A percentile compares a stretch with the other conserved stretches of the same genome.
Conservation (phyloP, 2,113 vertebrate species). For the Lophotis ruficrista region DNA sequence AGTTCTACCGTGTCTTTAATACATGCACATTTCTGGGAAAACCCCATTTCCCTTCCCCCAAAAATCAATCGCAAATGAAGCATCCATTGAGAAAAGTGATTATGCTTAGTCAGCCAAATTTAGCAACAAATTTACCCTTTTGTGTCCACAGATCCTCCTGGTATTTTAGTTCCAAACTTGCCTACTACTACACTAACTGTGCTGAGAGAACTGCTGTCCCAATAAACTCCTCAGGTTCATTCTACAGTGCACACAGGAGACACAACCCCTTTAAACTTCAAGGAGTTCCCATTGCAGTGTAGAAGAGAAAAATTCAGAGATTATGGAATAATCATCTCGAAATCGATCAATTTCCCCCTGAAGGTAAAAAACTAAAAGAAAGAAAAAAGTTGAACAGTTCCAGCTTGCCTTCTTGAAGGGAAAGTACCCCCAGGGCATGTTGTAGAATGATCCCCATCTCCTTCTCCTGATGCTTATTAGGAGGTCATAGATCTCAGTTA, state of each 20-base stretch:
- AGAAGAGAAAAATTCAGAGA: constrained; percentile 74
- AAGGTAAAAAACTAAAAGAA: constrained; percentile 77
- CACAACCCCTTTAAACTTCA: constrained; percentile 75
- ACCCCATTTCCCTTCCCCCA: background rate
- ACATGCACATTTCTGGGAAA: background rate
- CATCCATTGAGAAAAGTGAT: background rate
- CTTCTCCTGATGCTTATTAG: constrained; percentile 77
- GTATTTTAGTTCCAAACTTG: constrained; percentile 30
- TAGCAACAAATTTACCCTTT: background rate
- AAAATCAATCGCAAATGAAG: background rate
- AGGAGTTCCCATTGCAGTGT: constrained; percentile 73
- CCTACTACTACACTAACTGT: constrained; percentile 7
- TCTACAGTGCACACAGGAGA: constrained; percentile 65
- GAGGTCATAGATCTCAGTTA: constrained; percentile 77
- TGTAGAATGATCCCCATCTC: constrained; percentile 68
- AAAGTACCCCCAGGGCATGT: constrained; percentile 72
- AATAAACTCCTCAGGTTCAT: constrained; percentile 71
- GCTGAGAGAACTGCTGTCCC: constrained; percentile 66
- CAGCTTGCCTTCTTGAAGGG: constrained; percentile 76
- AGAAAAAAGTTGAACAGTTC: constrained; percentile 72
- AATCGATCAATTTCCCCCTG: constrained; percentile 78
- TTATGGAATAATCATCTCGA: constrained; percentile 80
- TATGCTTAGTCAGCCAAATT: background rate
- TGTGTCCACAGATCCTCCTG: background rate
- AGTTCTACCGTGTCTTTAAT: background rate